phyloP scores from a whole-genome alignment of 2,797 vertebrate species.

The Eulemur mongoz region DNA sequence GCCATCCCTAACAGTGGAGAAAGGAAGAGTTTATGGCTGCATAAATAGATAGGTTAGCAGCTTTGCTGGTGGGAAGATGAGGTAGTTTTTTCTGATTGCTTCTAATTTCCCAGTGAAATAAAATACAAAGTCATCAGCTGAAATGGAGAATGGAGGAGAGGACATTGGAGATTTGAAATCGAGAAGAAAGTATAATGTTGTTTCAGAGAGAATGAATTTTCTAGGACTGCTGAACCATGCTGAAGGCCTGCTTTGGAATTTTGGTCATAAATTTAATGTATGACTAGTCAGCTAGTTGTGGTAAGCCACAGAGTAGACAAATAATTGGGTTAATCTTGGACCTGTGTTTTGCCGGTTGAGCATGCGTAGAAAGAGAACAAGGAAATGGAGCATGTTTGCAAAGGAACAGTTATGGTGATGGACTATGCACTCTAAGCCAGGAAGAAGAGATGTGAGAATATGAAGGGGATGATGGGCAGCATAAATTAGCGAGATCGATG shows the following conservation, averaged over 20 bases:
- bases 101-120: background rate
- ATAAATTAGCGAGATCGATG: background rate
- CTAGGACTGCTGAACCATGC: background rate
- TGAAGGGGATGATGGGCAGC: rapidly evolving
- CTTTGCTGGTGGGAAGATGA: background rate
- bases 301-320: background rate
- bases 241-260: background rate
- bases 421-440: background rate
- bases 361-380: background rate
- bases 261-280: background rate
- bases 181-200: background rate
- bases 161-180: background rate
- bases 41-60: background rate
- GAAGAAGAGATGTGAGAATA: background rate
- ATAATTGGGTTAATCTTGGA: background rate
- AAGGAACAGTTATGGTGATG: background rate
- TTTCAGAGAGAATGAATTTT: background rate
- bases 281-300: background rate
- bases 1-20: background rate
- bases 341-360: background rate
- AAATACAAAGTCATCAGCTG: background rate
- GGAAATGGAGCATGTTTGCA: background rate
- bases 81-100: background rate
- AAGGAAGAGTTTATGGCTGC: background rate
- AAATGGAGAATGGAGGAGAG: background rate